Evolutionary conservation across 2,797 vertebrate species (phyloP).

Genomic region (Enteromius argenteus): DNA sequence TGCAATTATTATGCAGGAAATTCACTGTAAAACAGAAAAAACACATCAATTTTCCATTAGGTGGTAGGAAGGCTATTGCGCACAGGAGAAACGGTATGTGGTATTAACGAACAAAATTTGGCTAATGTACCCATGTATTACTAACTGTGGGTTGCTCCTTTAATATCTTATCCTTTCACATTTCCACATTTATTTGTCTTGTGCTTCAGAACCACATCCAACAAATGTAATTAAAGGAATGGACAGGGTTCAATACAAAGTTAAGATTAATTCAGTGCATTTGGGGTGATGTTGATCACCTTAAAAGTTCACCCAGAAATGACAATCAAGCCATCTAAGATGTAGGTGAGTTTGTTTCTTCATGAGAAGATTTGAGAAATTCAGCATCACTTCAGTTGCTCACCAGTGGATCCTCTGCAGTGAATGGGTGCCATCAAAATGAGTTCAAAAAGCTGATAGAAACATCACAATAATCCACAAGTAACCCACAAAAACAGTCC

Average conservation of each 20-base stretch:
- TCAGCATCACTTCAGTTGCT: neutral
- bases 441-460: neutral
- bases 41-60: neutral
- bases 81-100: conserved; percentile 6
- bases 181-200: conserved; percentile 29
- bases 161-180: neutral
- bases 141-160: neutral
- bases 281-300: neutral
- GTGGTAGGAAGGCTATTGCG: conserved; percentile 16
- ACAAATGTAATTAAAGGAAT: conserved; percentile 12
- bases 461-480: neutral
- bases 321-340: neutral
- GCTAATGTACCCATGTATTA: neutral
- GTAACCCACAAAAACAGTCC: neutral
- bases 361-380: neutral
- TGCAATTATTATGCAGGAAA: neutral
- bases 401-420: neutral
- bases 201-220: neutral
- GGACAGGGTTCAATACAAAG: neutral
- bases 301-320: neutral
- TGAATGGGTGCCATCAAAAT: neutral
- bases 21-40: conserved; percentile 18
- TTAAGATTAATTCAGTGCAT: neutral
- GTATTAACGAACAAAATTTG: neutral
- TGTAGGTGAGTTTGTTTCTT: neutral